phyloP scores from a whole-genome alignment of 2,797 vertebrate species.

The Galaxias olidus region DNA sequence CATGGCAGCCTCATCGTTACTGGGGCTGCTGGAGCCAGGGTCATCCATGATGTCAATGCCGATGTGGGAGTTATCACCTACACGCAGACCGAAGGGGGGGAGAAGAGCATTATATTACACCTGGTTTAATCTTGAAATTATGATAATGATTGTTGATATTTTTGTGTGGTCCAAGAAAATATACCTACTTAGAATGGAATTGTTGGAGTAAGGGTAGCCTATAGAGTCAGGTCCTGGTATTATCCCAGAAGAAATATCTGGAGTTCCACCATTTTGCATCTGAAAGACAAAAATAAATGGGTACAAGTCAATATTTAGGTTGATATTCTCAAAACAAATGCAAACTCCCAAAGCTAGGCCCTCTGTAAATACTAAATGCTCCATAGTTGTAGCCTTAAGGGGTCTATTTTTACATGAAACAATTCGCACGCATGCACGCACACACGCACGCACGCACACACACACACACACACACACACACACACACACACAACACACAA shows the following conservation, averaged over 20 bases:
- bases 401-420: too few species aligned
- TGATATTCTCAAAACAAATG: too few species aligned
- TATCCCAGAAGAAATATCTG: slow-evolving; percentile 88
- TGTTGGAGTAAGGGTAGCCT: slow-evolving; percentile 93
- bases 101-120: neutral
- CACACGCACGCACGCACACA: too few species aligned
- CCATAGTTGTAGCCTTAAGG: too few species aligned
- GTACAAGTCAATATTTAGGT: neutral
- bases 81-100: neutral
- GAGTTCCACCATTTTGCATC: slow-evolving; percentile 93
- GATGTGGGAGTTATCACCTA: slow-evolving; percentile 93
- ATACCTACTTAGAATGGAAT: slow-evolving; percentile 92
- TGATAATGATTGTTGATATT: too few species aligned
- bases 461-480: too few species aligned
- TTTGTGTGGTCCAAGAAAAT: neutral
- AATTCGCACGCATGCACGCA: too few species aligned
- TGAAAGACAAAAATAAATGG: slow-evolving; percentile 39
- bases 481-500: too few species aligned
- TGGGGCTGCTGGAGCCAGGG: slow-evolving; percentile 95
- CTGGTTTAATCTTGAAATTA: too few species aligned
- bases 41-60: slow-evolving; percentile 96
- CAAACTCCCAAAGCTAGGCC: too few species aligned
- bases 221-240: slow-evolving; percentile 88
- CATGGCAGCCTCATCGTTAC: slow-evolving; percentile 97
- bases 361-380: too few species aligned